Evolutionary conservation across 2,113 vertebrate species (phyloP).

Genomic region (Coptodon bakossiorum): DNA sequence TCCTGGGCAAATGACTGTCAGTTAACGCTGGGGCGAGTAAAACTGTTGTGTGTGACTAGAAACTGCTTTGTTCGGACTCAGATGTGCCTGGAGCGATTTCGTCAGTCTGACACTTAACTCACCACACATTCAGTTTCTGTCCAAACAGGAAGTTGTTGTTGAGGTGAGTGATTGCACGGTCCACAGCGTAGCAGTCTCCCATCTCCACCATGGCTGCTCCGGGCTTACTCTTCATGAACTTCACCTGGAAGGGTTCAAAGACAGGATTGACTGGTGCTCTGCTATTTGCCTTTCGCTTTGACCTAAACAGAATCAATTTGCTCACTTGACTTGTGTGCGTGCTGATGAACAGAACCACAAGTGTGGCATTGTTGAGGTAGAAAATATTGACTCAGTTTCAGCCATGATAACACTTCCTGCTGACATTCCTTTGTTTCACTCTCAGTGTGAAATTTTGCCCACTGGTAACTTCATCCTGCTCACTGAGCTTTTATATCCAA

Average conservation of each 20-base stretch:
- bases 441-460: not conserved
- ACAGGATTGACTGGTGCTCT: not conserved
- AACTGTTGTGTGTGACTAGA: not conserved
- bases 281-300: not conserved
- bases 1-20: not conserved
- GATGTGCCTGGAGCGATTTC: rapidly evolving
- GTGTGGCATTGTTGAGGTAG: not conserved
- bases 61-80: not conserved
- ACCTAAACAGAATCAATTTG: not conserved
- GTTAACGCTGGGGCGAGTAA: rapidly evolving
- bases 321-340: not conserved
- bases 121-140: slow-evolving; percentile 94
- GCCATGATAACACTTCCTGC: not conserved
- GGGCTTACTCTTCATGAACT: slow-evolving; percentile 97
- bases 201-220: slow-evolving; percentile 96
- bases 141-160: slow-evolving; percentile 94
- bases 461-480: not conserved
- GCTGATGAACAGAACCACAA: not conserved
- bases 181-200: slow-evolving; percentile 91
- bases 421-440: not conserved
- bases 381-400: not conserved
- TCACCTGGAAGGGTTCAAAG: slow-evolving; percentile 69
- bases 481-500: not conserved
- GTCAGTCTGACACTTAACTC: not conserved
- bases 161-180: slow-evolving; percentile 88